Evolutionary conservation across 2,797 vertebrate genomes (phyloP).

Genomic region (Acanthopagrus latus): DNA sequence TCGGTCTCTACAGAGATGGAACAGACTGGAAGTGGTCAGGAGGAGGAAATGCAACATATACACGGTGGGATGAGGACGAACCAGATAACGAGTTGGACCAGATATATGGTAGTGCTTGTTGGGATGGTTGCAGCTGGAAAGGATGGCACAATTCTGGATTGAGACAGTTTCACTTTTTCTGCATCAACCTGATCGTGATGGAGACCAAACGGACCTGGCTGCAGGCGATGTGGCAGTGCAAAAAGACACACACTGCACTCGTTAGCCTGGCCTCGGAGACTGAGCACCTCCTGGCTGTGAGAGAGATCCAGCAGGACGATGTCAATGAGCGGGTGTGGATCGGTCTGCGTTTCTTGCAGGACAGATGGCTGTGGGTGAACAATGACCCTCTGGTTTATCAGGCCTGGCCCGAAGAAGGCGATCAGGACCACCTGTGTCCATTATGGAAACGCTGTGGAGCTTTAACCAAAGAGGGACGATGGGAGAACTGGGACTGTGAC

Average conservation of each 20-base stretch:
- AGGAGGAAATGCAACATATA: background rate
- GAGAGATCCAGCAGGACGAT: background rate
- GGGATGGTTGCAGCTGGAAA: accelerated
- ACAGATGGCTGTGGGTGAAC: constrained; percentile 70
- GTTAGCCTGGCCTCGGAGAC: constrained; percentile 30
- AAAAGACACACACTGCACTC: background rate
- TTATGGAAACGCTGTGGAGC: constrained; percentile 38
- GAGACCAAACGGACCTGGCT: constrained; percentile 1
- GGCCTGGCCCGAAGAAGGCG: constrained; percentile 13
- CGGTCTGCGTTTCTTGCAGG: constrained; percentile 61
- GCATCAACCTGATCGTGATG: constrained; percentile 21
- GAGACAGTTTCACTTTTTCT: background rate
- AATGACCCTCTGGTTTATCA: constrained; percentile 12
- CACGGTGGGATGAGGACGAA: accelerated
- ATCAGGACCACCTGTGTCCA: constrained; percentile 51
- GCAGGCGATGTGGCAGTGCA: background rate
- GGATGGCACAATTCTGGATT: accelerated
- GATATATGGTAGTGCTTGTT: accelerated
- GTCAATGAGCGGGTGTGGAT: constrained; percentile 60
- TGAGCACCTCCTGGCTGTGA: constrained; percentile 10
- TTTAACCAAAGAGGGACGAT: constrained; percentile 27
- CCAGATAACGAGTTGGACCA: accelerated
- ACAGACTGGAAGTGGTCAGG: constrained; percentile 48
- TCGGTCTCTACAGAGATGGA: background rate
- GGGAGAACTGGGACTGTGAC: constrained; percentile 49